These are phyloP conservation scores for Ceratina japonica DNA, from an alignment of 1,140 invertebrate species.

Conservation along the genomic window DNA sequence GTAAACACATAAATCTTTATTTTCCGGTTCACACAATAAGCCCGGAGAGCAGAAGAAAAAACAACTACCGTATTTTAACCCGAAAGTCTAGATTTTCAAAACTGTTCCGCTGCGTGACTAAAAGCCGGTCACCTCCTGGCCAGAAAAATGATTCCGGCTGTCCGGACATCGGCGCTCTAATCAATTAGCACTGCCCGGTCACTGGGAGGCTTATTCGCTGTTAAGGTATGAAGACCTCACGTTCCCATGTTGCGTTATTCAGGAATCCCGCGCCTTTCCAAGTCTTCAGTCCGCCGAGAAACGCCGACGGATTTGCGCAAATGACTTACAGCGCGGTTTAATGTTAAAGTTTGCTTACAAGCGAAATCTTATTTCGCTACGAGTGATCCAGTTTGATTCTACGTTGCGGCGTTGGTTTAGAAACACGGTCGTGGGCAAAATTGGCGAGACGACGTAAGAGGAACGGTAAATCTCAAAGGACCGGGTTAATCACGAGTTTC, in stretches of 20 bases:
- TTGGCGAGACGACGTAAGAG: conserved; percentile 8
- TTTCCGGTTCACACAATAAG: conserved; percentile 44
- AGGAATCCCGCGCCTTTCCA: no score
- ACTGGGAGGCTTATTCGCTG: background rate
- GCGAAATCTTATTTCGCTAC: background rate
- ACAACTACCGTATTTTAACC: conserved; percentile 62
- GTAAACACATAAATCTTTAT: conserved; percentile 67
- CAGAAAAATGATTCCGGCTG: no score
- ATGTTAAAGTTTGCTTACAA: background rate
- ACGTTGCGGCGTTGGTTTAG: conserved; percentile 8
- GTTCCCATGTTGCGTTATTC: background rate
- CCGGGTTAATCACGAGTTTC: background rate
- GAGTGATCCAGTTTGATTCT: background rate
- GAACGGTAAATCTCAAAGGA: conserved; percentile 24
- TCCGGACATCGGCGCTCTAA: conserved; percentile 3
- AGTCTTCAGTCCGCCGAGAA: no score
- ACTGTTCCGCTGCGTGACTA: conserved; percentile 1
- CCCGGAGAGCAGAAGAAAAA: conserved; percentile 26
- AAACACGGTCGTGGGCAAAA: background rate
- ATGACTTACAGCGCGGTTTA: background rate
- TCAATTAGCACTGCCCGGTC: background rate
- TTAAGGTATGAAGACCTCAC: background rate
- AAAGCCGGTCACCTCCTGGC: background rate
- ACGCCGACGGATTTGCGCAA: no score
- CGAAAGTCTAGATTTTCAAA: conserved; percentile 54